Base-by-base conservation (phyloP, 2,888 invertebrate species). In the Vesta saturnalis region DNA sequence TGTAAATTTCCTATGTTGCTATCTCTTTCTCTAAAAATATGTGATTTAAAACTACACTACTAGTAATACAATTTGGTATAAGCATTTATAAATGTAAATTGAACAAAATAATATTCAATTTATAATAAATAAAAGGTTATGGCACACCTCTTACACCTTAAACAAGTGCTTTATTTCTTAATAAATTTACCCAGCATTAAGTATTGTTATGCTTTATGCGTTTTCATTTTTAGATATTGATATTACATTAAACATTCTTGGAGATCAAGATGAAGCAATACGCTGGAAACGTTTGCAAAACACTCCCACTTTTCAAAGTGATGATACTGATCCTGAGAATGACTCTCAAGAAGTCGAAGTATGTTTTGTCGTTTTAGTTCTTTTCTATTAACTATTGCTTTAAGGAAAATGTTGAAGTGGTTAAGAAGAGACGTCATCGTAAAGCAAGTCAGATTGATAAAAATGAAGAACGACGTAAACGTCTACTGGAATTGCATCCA, bases 401-500 rank as follows among this genome's bases (percentile, higher is more conserved):
- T 16, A 56, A 81, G 78, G 82, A 82, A 69, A 76, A 79, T 23
- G 77, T 79, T 0, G 81, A 81, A 69, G 75, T 78, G 6, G 30
- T 30, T 10, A 91, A 89, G 79, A 91, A 91, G 76, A 86, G 91
- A 49, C 90, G 91, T 74, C 91, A 91, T 74, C 84, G 89, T 71
- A 86, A 86, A 75, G 79, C 81, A 8, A 82, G 85, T 1, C 88
- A 89, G 77, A 80, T 90, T 63, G 91, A 91, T 77, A 89, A 89
- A 68, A 87, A 89, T 67, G 91, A 91, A 79, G 91, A 91, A 72
- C 91, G 90, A 76, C 89, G 87, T 78, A 89, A 86, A 70, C 89
- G 88, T 75, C 84, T 92, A 1, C 82, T 94, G 1, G 89, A 88
- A 76, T 88, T 88, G 74, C 94, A 94, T 84, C 94, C 95, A 0